Base-by-base conservation (phyloP, 2,113 vertebrate genomes). In the Rhabdornis inornatus region DNA sequence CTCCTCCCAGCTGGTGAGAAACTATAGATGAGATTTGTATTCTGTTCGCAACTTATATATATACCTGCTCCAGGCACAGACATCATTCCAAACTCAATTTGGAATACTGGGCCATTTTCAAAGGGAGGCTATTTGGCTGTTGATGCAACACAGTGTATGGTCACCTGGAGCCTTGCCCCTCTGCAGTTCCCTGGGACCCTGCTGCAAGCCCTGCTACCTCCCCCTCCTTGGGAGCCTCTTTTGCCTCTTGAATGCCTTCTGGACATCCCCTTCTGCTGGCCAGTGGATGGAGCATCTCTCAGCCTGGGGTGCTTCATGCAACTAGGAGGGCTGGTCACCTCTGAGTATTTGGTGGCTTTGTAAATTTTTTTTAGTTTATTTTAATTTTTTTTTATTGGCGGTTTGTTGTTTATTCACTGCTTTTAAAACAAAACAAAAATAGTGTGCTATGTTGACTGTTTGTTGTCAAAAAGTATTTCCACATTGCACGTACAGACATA, bases 101-200 rank as follows among this genome's bases (percentile, higher is more conserved):
- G 59, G 18, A 24, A 50, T 86, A 19, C 45, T 40, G n/a, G 68
- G 66, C 50, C 40, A 4, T 70, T 87, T 80, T 37, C 28, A 39
- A 59, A 78, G 52, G 23, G 28, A 68, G 12, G 24, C 12, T 37
- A 30, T 44, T 13, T 50, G 56, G 28, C 82, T 50, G 18, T 14
- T 39, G 39, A 33, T 52, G 13, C 5, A 2, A 49, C 5, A 24
- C 5, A 1, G 13, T 8, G 2, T n/a, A 14, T 35, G 25, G n/a
- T 53, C 28, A 17, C 50, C 82, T 35, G 47, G 23, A 78, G 20
- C 60, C 44, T 39, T 5, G 0, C 47, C 24, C 53, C 18, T 78
- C n/a, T 60, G 49, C 35, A 16, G 55, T 65, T 90, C 24, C 40
- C 30, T 4, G 5, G 37, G 57, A 60, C 16, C 8, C 20, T 2